These are phyloP conservation scores for Macropus fuliginosus DNA, from an alignment of 2,797 vertebrate species.

Conservation along the genomic window DNA sequence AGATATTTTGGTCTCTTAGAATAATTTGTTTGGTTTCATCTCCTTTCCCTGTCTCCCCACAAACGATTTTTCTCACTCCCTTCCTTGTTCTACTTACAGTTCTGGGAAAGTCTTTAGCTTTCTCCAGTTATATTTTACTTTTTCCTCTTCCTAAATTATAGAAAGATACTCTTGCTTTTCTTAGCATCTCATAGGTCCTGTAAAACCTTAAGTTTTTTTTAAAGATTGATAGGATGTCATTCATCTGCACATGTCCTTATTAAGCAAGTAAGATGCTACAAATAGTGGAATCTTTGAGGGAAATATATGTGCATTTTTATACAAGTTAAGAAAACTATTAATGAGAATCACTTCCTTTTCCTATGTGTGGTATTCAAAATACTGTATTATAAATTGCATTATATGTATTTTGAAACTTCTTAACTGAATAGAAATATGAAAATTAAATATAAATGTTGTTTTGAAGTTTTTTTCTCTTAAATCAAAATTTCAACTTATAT, in stretches of 20 bases:
- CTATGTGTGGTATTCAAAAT: not conserved
- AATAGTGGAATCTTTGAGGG: not conserved
- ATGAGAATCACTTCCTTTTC: not conserved
- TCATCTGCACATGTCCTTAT: not conserved
- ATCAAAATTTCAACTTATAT: not conserved
- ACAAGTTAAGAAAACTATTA: not conserved
- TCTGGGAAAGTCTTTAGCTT: not conserved
- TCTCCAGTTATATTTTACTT: not conserved
- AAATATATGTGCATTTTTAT: not conserved
- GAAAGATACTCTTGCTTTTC: not conserved
- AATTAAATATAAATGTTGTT: too few relatives aligned
- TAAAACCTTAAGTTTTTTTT: too few relatives aligned
- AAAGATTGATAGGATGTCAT: not conserved
- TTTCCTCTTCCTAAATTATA: not conserved
- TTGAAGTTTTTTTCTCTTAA: too few relatives aligned
- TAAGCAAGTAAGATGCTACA: not conserved
- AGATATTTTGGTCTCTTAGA: not conserved
- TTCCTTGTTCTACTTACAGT: constrained; percentile 16
- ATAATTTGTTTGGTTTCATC: constrained; percentile 2
- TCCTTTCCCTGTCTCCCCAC: not conserved
- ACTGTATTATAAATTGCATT: too few relatives aligned
- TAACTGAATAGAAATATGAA: too few relatives aligned
- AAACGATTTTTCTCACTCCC: constrained; percentile 16
- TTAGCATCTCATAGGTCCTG: not conserved
- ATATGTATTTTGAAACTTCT: too few relatives aligned